These are phyloP conservation scores for Scelioninae gen. 2 DNA, from an alignment of 2,888 invertebrate species.

Conservation along the genomic window DNA sequence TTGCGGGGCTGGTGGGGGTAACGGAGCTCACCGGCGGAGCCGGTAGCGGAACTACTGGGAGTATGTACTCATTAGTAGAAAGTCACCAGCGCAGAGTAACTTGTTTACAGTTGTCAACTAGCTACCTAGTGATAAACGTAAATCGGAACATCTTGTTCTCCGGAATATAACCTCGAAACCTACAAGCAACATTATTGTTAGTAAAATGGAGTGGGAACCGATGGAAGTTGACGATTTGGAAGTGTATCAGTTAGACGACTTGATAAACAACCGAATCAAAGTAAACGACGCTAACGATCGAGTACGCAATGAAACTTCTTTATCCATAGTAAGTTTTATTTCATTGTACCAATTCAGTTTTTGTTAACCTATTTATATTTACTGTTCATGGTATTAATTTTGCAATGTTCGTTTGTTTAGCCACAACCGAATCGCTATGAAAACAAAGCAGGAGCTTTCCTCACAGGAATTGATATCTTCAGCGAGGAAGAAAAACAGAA, in stretches of 20 bases:
- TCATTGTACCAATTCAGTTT: too few species aligned
- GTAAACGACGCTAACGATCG: slow-evolving; percentile 46
- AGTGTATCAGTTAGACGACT: slow-evolving; percentile 62
- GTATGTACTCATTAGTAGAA: too few species aligned
- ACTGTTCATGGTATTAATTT: too few species aligned
- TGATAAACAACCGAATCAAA: slow-evolving; percentile 53
- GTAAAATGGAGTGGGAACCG: slow-evolving; percentile 75
- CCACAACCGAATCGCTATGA: slow-evolving; percentile 62
- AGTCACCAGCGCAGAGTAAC: too few species aligned
- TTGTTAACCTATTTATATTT: not conserved
- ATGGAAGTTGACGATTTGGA: slow-evolving; percentile 76
- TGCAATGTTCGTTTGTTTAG: slow-evolving; percentile 46
- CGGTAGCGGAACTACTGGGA: too few species aligned
- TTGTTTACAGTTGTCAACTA: too few species aligned
- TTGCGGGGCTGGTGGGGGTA: too few species aligned
- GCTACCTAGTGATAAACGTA: too few species aligned
- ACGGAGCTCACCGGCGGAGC: too few species aligned
- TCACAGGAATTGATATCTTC: slow-evolving; percentile 76
- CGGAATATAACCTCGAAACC: slow-evolving; percentile 35
- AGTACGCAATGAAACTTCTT: slow-evolving; percentile 27
- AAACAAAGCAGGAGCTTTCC: slow-evolving; percentile 74
- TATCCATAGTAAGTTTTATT: slow-evolving; percentile 54
- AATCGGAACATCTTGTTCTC: not conserved
- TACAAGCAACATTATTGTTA: slow-evolving; percentile 7
- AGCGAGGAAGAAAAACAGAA: slow-evolving; percentile 77